These are phyloP conservation scores for Abscondita cerata DNA, from an alignment of 2,888 invertebrate genomes.

Conservation along the genomic window DNA sequence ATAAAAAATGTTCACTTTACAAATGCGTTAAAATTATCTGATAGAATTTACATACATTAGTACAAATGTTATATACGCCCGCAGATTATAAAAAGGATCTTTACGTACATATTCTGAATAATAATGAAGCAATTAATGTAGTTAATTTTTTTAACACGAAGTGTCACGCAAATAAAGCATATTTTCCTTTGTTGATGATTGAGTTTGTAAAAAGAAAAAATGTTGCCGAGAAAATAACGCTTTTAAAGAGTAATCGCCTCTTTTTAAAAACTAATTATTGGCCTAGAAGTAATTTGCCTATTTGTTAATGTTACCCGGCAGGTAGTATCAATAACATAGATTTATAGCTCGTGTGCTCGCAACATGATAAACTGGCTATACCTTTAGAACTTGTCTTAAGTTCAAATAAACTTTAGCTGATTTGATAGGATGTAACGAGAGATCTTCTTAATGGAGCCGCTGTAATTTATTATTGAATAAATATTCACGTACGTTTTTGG, in stretches of 20 bases:
- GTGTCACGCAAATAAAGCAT: conserved; percentile 3
- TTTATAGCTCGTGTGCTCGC: conserved; percentile 31
- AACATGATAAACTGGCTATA: conserved; percentile 28
- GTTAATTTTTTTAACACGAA: conserved; percentile 11
- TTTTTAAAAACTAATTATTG: conserved; percentile 23
- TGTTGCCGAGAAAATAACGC: too few species aligned
- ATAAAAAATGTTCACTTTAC: background rate
- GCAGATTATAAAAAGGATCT: conserved; percentile 7
- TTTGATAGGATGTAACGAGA: conserved; percentile 29
- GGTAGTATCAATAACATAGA: conserved; percentile 26
- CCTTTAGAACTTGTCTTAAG: conserved; percentile 25
- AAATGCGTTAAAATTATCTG: conserved; percentile 3
- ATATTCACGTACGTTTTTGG: background rate
- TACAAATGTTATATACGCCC: conserved; percentile 11
- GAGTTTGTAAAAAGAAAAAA: too few species aligned
- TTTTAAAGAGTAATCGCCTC: background rate
- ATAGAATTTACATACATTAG: conserved; percentile 10
- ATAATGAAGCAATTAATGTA: conserved; percentile 14
- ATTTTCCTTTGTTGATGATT: too few species aligned
- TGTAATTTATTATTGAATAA: conserved; percentile 29
- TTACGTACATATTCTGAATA: conserved; percentile 9
- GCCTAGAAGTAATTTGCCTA: conserved; percentile 20
- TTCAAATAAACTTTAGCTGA: conserved; percentile 30
- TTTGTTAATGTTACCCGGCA: conserved; percentile 20
- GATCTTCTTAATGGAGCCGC: conserved; percentile 32